These are phyloP conservation scores for Campoplex nolae DNA, from an alignment of 2,888 invertebrate genomes.

Conservation along the genomic window DNA sequence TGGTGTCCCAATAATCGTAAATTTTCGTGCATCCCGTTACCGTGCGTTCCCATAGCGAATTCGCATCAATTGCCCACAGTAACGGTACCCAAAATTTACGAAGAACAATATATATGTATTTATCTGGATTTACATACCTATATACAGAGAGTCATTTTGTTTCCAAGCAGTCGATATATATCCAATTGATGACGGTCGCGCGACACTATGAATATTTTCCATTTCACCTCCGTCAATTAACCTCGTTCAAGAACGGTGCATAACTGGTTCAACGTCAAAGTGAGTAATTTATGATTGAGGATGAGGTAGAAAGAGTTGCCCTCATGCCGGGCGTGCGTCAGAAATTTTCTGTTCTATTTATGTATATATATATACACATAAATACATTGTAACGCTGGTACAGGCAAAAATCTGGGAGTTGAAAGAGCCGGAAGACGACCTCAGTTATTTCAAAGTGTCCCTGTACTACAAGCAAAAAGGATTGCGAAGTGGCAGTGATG, in stretches of 20 bases:
- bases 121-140: no score
- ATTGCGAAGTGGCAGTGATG: conserved; percentile 57
- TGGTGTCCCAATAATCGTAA: conserved; percentile 74
- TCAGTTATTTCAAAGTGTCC: conserved; percentile 57
- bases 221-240: conserved; percentile 66
- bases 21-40: conserved; percentile 75
- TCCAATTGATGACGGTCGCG: conserved; percentile 44
- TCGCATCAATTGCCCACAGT: conserved; percentile 16
- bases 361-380: conserved; percentile 15
- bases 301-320: conserved; percentile 57
- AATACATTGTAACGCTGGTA: not conserved
- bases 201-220: conserved; percentile 53
- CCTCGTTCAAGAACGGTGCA: conserved; percentile 60
- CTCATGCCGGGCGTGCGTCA: conserved; percentile 61
- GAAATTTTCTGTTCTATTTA: conserved; percentile 7
- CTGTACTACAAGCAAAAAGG: conserved; percentile 42
- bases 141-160: not conserved
- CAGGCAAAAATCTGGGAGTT: not conserved
- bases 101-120: not conserved
- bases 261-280: conserved; percentile 73
- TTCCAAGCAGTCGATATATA: not conserved
- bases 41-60: not conserved
- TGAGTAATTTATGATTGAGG: conserved; percentile 74
- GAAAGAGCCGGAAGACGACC: conserved; percentile 44
- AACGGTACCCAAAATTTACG: conserved; percentile 1